These are phyloP conservation scores for Pollenia labialis DNA, from an alignment of 2,888 invertebrate genomes.

Conservation along the genomic window DNA sequence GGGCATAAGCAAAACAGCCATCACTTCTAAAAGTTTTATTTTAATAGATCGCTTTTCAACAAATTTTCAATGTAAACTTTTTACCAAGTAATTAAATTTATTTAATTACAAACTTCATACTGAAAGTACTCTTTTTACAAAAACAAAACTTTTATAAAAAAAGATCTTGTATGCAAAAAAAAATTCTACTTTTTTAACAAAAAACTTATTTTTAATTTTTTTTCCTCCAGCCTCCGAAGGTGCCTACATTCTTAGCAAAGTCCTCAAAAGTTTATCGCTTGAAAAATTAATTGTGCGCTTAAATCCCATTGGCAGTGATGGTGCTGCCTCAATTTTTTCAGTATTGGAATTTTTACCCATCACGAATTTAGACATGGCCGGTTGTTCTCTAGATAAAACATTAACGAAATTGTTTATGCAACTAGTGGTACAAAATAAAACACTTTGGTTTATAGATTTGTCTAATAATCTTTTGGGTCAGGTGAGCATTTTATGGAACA, in stretches of 20 bases:
- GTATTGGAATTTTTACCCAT: constrained; percentile 79
- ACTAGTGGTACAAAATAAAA: constrained; percentile 80
- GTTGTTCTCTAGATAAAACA: constrained; percentile 79
- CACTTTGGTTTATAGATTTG: constrained; percentile 78
- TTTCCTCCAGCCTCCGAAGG: constrained; percentile 80
- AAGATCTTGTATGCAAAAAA: background rate
- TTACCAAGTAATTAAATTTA: too few species aligned
- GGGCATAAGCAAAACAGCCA: too few species aligned
- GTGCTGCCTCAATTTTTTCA: constrained; percentile 81
- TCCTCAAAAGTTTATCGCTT: constrained; percentile 78
- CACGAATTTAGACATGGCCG: constrained; percentile 79
- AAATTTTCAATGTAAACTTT: too few species aligned
- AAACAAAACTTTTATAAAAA: background rate
- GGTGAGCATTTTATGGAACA: constrained; percentile 73
- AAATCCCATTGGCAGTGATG: constrained; percentile 83
- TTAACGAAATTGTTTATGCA: constrained; percentile 81
- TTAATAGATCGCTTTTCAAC: too few species aligned
- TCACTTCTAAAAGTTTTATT: too few species aligned
- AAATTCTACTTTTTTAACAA: background rate
- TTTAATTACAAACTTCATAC: background rate
- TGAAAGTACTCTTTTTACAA: background rate
- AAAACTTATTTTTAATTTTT: too few species aligned
- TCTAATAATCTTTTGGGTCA: constrained; percentile 81
- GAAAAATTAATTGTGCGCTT: constrained; percentile 80
- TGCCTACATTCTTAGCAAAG: constrained; percentile 80